Conservation (phyloP, 2,797 vertebrate genomes). For the Lepilemur ruficaudatus region DNA sequence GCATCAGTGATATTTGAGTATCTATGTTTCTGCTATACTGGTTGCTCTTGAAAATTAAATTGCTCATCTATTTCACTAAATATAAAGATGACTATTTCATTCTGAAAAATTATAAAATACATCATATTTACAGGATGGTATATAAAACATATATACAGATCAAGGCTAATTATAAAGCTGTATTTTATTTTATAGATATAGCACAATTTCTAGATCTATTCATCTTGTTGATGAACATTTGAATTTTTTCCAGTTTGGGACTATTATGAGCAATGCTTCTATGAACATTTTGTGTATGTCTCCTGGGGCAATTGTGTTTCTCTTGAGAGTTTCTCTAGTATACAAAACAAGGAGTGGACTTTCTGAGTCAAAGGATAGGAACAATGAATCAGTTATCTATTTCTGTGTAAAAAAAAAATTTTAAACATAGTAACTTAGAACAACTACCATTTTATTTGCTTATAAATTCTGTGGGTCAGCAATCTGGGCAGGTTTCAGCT, state of each 20-base stretch:
- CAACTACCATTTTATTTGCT: constrained; percentile 40
- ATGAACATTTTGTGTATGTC: background rate
- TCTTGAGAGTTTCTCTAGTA: constrained; percentile 17
- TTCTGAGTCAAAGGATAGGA: constrained; percentile 19
- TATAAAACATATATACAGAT: background rate
- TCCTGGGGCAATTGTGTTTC: background rate
- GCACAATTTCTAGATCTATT: background rate
- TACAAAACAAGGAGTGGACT: background rate
- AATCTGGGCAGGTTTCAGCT: background rate
- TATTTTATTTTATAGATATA: background rate
- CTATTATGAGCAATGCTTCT: background rate
- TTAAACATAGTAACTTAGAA: constrained; percentile 13
- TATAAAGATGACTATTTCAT: constrained; percentile 28
- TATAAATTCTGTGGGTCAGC: background rate
- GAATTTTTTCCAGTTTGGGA: constrained; percentile 6
- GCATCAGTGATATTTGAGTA: constrained; percentile 28
- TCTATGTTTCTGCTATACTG: constrained; percentile 18
- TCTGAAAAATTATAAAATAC: constrained; percentile 20
- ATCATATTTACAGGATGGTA: background rate
- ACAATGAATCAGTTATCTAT: background rate
- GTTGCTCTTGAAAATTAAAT: constrained; percentile 47
- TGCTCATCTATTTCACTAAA: constrained; percentile 19
- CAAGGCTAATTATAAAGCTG: constrained; percentile 26
- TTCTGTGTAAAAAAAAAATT: background rate
- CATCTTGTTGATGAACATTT: background rate